phyloP scores from a whole-genome alignment of 2,888 invertebrate genomes.

The Andricus curvator region DNA sequence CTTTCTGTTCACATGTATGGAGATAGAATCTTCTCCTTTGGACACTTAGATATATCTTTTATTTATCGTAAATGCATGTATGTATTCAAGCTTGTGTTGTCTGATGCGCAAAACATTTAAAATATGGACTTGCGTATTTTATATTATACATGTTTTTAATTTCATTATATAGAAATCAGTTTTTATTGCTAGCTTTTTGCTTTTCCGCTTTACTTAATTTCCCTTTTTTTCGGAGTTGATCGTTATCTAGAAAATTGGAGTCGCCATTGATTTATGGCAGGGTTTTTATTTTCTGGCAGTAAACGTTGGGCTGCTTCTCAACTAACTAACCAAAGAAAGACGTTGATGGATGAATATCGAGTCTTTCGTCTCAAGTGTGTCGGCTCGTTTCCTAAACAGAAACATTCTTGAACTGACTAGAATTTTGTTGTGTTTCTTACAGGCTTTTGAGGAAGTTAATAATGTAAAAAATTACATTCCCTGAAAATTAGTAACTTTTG shows the following conservation, averaged over 20 bases:
- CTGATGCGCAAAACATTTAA: neutral
- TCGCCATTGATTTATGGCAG: constrained; percentile 32
- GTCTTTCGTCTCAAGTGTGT: constrained; percentile 7
- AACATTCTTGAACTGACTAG: constrained; percentile 11
- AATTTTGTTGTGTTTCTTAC: neutral
- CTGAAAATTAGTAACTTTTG: too few relatives aligned
- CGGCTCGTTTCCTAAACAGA: constrained; percentile 1
- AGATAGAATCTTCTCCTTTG: too few relatives aligned
- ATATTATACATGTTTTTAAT: neutral
- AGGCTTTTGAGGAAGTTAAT: neutral
- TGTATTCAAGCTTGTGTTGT: too few relatives aligned
- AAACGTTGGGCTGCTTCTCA: constrained; percentile 57
- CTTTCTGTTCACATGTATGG: too few relatives aligned
- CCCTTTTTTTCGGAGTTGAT: constrained; percentile 24
- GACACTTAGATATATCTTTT: too few relatives aligned
- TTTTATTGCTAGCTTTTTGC: neutral
- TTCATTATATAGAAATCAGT: neutral
- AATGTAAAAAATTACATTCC: neutral
- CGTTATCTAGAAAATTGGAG: constrained; percentile 25
- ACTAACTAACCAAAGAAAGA: constrained; percentile 60
- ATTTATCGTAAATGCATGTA: too few relatives aligned
- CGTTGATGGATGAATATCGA: constrained; percentile 59
- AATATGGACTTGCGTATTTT: neutral
- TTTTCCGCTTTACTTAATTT: neutral
- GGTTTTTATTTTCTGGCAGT: constrained; percentile 52